A percentile compares a stretch with the other conserved stretches of the same genome.
Evolutionary conservation across 1,140 invertebrate species (phyloP).

Genomic region (Drosophila albomicans): DNA sequence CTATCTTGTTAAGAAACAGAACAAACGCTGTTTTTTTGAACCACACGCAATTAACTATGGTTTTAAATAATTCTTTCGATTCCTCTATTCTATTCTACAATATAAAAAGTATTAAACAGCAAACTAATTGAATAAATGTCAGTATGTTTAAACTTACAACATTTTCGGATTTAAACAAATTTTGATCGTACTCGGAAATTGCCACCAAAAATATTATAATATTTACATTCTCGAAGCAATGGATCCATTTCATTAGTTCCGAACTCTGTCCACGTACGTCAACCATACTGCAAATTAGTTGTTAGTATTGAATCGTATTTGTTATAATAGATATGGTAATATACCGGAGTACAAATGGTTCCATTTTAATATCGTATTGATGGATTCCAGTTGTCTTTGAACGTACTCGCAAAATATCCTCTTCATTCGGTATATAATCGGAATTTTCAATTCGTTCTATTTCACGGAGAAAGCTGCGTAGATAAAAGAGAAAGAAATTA

Average conservation of each 20-base stretch:
- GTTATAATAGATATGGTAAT: not conserved
- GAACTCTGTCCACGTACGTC: conserved; percentile 98
- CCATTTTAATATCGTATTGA: conserved; percentile 98
- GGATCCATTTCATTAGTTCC: conserved; percentile 99
- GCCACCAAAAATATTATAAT: conserved; percentile 98
- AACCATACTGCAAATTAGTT: conserved; percentile 91
- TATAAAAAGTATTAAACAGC: not conserved
- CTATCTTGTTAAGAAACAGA: conserved; percentile 99
- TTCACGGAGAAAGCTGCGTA: conserved; percentile 86
- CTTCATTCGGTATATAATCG: conserved; percentile 97
- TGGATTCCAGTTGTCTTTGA: conserved; percentile 98
- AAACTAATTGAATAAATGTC: not conserved
- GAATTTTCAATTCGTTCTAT: conserved; percentile 93
- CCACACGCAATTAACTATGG: conserved; percentile 99
- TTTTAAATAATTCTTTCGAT: conserved; percentile 99
- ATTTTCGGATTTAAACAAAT: conserved; percentile 97
- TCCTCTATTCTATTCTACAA: conserved; percentile 99
- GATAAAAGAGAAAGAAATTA: not conserved
- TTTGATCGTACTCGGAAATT: conserved; percentile 98
- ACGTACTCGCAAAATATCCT: conserved; percentile 98
- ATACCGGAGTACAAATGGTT: conserved; percentile 98
- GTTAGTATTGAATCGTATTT: conserved; percentile 78
- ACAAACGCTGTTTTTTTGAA: conserved; percentile 99
- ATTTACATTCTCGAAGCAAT: conserved; percentile 99
- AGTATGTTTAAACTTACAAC: conserved; percentile 86